phyloP scores from a whole-genome alignment of 2,113 vertebrate species.

The Sminthopsis crassicaudata region DNA sequence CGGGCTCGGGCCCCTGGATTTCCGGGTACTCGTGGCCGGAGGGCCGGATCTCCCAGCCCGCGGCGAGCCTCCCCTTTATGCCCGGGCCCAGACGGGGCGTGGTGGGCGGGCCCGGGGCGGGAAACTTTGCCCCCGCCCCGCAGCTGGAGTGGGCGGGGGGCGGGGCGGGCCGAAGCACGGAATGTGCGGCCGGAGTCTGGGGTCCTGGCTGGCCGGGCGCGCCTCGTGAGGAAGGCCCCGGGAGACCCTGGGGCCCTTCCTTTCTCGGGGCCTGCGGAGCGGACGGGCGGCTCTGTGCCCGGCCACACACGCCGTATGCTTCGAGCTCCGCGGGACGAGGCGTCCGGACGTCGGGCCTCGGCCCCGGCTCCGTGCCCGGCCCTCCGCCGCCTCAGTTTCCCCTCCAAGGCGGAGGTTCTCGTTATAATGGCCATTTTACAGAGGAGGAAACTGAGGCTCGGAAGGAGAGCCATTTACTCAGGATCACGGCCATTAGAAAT shows the following conservation, averaged over 20 bases:
- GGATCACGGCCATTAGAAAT: background rate
- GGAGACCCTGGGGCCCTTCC: no score
- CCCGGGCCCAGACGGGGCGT: background rate
- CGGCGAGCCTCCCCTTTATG: background rate
- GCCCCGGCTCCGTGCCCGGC: no score
- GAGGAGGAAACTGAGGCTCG: background rate
- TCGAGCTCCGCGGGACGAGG: no score
- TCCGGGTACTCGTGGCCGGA: background rate
- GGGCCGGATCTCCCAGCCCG: no score
- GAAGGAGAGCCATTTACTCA: background rate
- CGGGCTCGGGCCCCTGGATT: background rate
- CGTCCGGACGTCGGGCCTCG: background rate
- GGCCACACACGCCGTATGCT: no score
- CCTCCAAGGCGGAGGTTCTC: background rate
- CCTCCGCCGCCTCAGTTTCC: no score
- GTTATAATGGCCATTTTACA: background rate
- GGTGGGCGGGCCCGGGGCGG: background rate
- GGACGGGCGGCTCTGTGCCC: background rate
- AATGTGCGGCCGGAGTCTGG: no score
- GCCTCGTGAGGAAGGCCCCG: background rate
- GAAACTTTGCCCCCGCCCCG: background rate
- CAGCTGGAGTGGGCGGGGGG: background rate
- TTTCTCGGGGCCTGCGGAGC: background rate
- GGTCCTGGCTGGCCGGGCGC: no score
- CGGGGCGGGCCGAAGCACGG: background rate